Evolutionary conservation across 2,113 vertebrate genomes (phyloP).

Genomic region (Hippocampus barbouri): DNA sequence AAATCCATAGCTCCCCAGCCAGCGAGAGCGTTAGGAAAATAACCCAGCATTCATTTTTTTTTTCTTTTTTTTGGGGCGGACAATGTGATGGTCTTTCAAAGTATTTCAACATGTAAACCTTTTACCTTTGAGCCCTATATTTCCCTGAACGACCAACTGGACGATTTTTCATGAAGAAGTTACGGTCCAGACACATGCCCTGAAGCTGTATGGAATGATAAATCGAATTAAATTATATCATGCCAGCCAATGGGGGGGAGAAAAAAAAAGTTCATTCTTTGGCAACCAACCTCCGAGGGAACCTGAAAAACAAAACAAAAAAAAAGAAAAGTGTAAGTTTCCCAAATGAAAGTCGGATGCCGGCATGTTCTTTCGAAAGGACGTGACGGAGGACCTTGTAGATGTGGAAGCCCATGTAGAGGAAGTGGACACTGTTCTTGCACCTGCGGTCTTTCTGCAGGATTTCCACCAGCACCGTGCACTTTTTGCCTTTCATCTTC

Average conservation of each 20-base stretch:
- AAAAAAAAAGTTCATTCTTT: neutral
- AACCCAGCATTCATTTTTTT: too few species aligned
- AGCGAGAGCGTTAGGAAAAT: too few species aligned
- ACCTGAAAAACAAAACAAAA: conserved; percentile 51
- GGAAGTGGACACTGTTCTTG: conserved; percentile 60
- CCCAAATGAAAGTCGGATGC: neutral
- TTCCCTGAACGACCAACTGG: conserved; percentile 68
- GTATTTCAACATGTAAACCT: neutral
- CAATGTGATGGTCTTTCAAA: too few species aligned
- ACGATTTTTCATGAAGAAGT: conserved; percentile 66
- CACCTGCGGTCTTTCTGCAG: conserved; percentile 74
- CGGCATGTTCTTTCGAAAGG: neutral
- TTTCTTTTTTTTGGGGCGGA: too few species aligned
- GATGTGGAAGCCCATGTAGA: conserved; percentile 70
- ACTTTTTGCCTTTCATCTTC: conserved; percentile 55
- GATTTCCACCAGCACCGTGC: conserved; percentile 72
- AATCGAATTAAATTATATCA: neutral
- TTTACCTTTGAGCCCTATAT: conserved; percentile 66
- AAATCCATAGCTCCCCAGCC: too few species aligned
- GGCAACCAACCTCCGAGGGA: conserved; percentile 52
- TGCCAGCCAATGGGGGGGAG: neutral
- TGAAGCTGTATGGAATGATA: conserved; percentile 44
- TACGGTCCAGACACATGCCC: conserved; percentile 53
- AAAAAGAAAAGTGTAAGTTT: neutral
- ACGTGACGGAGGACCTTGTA: conserved; percentile 61